Evolutionary conservation across 1,140 invertebrate genomes (phyloP), one percentile per base, ranked within the genome.

Genomic region (Drosophila navojoa): DNA sequence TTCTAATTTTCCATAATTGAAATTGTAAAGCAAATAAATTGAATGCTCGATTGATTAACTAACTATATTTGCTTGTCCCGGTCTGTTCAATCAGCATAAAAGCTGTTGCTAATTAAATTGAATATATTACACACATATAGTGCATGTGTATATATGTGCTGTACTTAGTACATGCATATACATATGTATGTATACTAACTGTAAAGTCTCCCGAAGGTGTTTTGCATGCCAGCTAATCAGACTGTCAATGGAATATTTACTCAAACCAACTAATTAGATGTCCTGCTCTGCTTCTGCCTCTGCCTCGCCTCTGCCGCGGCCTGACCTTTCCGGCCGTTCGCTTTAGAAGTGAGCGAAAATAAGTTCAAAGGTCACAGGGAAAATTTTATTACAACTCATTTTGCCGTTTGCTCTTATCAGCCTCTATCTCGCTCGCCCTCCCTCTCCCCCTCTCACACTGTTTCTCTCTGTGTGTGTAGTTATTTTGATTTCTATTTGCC

Each of bases 191-290:
- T 38, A n/a, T 50, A 47, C 15, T 32, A 35, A 27, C 42, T 72
- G 40, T 63, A 70, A 74, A 69, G 54, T 74, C 62, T 52, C 52
- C 27, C 42, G 72, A 67, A 75, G 71, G 72, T 58, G 47, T 53
- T 70, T 60, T 42, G 45, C 22, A 53, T 7, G 45, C 52, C 53
- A 67, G 80, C 61, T 78, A 71, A 81, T 76, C 72, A 54, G 55
- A 57, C 67, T 49, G 59, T 59, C 44, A 45, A 67, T 45, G 40
- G 52, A 47, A 59, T 86, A 76, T 87, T 86, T 87, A 80, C 78
- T 64, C 10, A 81, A 86, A 72, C 82, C 63, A 81, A 62, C 82
- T 86, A 86, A 86, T 86, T 86, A 87, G 77, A 77, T 45, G 42
- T 45, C 42, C 42, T 45, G n/a, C n/a, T n/a, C n/a, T n/a, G n/a